Conservation (phyloP, 2,113 vertebrate species). For the Trinectes maculatus region DNA sequence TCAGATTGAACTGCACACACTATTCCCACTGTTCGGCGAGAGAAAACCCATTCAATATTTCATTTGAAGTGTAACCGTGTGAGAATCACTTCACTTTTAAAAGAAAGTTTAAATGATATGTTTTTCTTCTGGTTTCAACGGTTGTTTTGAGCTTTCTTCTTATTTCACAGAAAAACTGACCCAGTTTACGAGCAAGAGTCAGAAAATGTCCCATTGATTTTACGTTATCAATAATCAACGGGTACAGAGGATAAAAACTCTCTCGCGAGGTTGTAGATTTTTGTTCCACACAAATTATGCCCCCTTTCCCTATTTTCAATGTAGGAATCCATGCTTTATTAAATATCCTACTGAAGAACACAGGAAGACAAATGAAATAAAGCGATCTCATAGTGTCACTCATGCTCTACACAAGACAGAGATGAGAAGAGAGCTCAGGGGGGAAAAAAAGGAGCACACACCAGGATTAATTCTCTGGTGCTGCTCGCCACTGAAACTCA, state of each 20-base stretch:
- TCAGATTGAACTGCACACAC: background rate
- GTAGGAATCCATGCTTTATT: constrained; percentile 21
- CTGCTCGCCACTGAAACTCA: constrained; percentile 18
- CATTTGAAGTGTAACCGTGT: background rate
- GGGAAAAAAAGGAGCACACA: background rate
- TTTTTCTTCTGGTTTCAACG: too few species aligned
- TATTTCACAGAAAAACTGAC: background rate
- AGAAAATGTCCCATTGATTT: background rate
- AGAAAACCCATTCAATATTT: too few species aligned
- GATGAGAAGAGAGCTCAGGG: constrained; percentile 15
- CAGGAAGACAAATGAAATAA: constrained; percentile 24
- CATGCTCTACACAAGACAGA: constrained; percentile 4
- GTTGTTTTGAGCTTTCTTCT: background rate
- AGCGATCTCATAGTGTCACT: constrained; percentile 30
- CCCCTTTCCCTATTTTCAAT: background rate
- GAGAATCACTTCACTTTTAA: background rate
- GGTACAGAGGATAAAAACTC: background rate
- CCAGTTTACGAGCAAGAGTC: constrained; percentile 4
- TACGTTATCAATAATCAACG: constrained; percentile 39
- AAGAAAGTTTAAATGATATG: too few species aligned
- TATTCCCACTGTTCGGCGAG: too few species aligned
- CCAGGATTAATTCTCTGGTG: constrained; percentile 3
- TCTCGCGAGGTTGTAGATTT: background rate
- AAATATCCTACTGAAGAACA: constrained; percentile 31
- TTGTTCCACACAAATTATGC: background rate